Evolutionary conservation across 2,797 vertebrate species (phyloP).

Genomic region (Molothrus aeneus): DNA sequence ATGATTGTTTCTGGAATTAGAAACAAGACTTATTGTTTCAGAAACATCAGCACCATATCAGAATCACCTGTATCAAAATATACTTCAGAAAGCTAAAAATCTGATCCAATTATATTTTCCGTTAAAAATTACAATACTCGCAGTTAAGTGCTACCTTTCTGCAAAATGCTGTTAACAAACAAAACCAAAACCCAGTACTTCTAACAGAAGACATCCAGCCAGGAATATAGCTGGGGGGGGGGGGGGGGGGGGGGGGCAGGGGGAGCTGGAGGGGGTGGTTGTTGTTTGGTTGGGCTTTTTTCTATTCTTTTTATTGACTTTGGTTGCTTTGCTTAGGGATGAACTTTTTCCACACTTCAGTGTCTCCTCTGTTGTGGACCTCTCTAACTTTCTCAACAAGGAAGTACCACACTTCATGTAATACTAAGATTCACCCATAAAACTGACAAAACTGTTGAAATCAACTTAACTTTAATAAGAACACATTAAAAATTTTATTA

Average conservation of each 20-base stretch:
- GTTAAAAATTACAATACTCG: background rate
- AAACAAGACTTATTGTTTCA: background rate
- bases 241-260: rapidly evolving
- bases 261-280: too few relatives aligned
- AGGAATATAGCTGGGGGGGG: background rate
- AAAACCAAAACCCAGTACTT: background rate
- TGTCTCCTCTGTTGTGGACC: background rate
- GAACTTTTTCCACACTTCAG: background rate
- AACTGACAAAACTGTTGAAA: background rate
- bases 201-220: background rate
- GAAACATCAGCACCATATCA: background rate
- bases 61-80: background rate
- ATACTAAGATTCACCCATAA: background rate
- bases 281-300: background rate
- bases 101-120: background rate
- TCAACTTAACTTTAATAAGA: background rate
- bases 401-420: background rate
- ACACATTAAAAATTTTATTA: background rate
- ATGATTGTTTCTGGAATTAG: conserved; percentile 6
- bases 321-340: background rate
- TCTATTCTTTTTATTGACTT: background rate
- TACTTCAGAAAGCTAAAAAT: background rate
- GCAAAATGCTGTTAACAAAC: background rate
- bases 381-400: background rate
- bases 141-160: background rate